Conservation (phyloP, 2,888 invertebrate genomes). For the Fragum sueziense region DNA sequence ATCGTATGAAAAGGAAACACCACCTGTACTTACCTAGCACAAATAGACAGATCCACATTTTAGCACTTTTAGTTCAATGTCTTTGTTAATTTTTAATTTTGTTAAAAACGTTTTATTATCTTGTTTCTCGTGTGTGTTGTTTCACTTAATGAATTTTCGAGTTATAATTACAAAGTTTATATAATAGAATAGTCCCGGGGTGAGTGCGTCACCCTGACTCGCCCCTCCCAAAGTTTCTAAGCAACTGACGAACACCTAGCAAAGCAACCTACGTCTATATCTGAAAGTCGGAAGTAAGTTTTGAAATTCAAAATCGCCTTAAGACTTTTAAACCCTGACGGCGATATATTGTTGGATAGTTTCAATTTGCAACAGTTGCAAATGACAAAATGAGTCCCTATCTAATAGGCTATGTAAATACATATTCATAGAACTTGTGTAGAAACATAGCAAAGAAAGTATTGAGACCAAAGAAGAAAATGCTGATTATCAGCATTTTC, state of each 20-base stretch:
- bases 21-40: not conserved
- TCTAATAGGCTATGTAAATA: too few relatives aligned
- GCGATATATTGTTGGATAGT: too few relatives aligned
- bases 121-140: not conserved
- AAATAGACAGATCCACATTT: conserved; percentile 14
- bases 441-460: too few relatives aligned
- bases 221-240: conserved; percentile 2
- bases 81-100: not conserved
- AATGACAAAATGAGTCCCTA: too few relatives aligned
- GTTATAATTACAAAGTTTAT: conserved; percentile 1
- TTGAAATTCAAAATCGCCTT: conserved; percentile 15
- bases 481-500: too few relatives aligned
- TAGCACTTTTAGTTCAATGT: not conserved
- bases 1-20: not conserved
- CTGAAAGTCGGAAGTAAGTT: conserved; percentile 1
- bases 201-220: not conserved
- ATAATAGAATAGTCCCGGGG: not conserved
- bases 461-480: too few relatives aligned
- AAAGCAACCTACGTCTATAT: not conserved
- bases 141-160: not conserved
- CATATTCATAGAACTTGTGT: too few relatives aligned
- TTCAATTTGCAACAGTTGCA: too few relatives aligned
- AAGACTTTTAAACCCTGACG: too few relatives aligned
- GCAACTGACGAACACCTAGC: not conserved
- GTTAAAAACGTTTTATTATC: not conserved